Percentiles rank a stretch among this genome's conserved stretches.
Evolutionary conservation across 2,888 invertebrate genomes (phyloP).

Genomic region (Lampropteryx suffumata): DNA sequence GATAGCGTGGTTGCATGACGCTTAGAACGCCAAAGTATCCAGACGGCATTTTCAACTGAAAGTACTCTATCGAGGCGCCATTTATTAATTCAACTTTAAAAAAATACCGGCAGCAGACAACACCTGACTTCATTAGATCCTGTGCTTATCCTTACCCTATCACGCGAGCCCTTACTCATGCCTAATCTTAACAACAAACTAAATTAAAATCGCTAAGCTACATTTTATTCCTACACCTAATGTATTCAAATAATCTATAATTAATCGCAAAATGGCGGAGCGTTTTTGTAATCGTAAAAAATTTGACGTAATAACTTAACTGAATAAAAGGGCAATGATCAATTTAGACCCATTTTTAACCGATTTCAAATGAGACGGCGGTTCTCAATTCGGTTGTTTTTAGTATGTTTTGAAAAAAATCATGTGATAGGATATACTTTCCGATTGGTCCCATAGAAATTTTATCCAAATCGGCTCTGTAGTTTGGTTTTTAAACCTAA

Average conservation of each 20-base stretch:
- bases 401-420: too few relatives aligned
- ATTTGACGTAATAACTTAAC: neutral
- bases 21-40: too few relatives aligned
- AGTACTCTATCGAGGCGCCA: slow-evolving; percentile 3
- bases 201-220: slow-evolving; percentile 18
- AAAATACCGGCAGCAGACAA: slow-evolving; percentile 4
- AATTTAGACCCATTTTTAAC: neutral
- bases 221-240: neutral
- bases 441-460: too few relatives aligned
- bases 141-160: slow-evolving; percentile 44
- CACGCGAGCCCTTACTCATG: slow-evolving; percentile 39
- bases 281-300: neutral
- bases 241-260: slow-evolving; percentile 18
- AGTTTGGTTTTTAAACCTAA: too few relatives aligned
- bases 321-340: neutral
- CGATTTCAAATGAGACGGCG: too few relatives aligned
- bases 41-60: neutral
- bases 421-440: too few relatives aligned
- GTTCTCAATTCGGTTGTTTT: too few relatives aligned
- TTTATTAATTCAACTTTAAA: neutral
- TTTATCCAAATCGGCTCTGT: too few relatives aligned
- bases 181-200: slow-evolving; percentile 20
- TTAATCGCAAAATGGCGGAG: slow-evolving; percentile 7
- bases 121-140: slow-evolving; percentile 24
- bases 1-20: too few relatives aligned